Evolutionary conservation across 2,113 vertebrate species (phyloP), one percentile per base, ranked within the genome.

Genomic region (Rhagologus leucostigma): DNA sequence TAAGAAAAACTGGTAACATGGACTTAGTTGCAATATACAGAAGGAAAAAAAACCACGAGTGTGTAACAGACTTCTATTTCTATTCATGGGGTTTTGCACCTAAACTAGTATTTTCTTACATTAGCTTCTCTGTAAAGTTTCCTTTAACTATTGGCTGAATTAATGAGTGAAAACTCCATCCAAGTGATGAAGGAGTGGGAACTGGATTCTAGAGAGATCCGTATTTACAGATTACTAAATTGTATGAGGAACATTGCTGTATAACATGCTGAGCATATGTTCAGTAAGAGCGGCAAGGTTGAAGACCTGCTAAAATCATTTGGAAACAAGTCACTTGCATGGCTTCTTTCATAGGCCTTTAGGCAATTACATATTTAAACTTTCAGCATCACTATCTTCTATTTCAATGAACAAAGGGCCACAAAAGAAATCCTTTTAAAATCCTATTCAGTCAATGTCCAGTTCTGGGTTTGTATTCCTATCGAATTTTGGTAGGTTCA

Each of bases 241-340:
- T 77, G 12, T n/a, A n/a, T 23, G 47, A 85, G 41, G 41, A 73
- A 9, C 8, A 13, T 16, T 83, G 57, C 57, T 90, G 74, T 76
- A 37, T 30, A 73, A 80, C 1, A 0, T 79, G 62, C 57, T 85
- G n/a, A 90, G 14, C 90, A 86, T 94, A 74, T 90, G 90, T 26
- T 96, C 53, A 63, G 4, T 84, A 89, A 80, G 47, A 92, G 16
- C 27, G 57, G 30, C 39, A 77, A 77, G 79, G 81, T 33, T 92
- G 79, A 83, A 80, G 83, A 95, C 90, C 88, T 86, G 92, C 27
- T 93, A 59, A 80, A 92, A 80, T 80, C 29, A 90, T 95, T 92
- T 80, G 63, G 68, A 77, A 92, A 55, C 80, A 81, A 93, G 76
- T 92, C 75, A 53, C 82, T 96, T 93, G 88, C 86, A 78, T 95